These are phyloP conservation scores for Oxytorus armatus DNA, from an alignment of 2,888 invertebrate genomes.

Conservation along the genomic window DNA sequence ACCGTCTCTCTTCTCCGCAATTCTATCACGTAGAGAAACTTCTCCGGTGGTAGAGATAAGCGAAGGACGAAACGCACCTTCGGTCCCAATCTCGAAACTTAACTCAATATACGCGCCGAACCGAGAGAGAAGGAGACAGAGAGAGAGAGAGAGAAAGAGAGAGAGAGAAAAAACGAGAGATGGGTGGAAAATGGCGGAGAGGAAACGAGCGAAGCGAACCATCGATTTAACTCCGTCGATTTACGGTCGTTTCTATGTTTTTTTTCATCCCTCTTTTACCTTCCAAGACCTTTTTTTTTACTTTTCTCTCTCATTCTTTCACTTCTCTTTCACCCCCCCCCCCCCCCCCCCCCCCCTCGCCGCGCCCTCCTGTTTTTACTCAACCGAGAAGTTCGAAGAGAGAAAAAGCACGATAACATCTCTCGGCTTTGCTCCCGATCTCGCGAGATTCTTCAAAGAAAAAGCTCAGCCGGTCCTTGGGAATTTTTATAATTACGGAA, in stretches of 20 bases:
- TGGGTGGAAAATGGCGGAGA: slow-evolving; percentile 2
- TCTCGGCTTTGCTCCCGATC: slow-evolving; percentile 18
- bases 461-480: not conserved
- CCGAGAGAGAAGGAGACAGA: not conserved
- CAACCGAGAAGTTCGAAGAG: slow-evolving; percentile 41
- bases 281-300: slow-evolving; percentile 1
- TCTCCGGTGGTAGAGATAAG: slow-evolving; percentile 63
- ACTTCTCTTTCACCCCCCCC: slow-evolving; percentile 8
- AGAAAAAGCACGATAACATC: slow-evolving; percentile 34
- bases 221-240: slow-evolving; percentile 67
- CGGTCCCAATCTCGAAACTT: slow-evolving; percentile 59
- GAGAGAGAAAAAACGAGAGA: too few species aligned
- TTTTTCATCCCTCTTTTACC: slow-evolving; percentile 42
- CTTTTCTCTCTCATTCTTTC: slow-evolving; percentile 20
- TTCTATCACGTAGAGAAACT: slow-evolving; percentile 57
- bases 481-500: slow-evolving; percentile 57
- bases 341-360: not conserved
- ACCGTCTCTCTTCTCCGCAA: slow-evolving; percentile 22
- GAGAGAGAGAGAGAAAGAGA: slow-evolving; percentile 11
- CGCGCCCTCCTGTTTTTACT: slow-evolving; percentile 15
- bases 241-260: slow-evolving; percentile 50
- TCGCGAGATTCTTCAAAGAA: slow-evolving; percentile 44
- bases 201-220: slow-evolving; percentile 51
- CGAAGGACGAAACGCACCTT: slow-evolving; percentile 59
- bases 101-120: slow-evolving; percentile 55